Percentiles rank a stretch among this genome's conserved stretches.
Evolutionary conservation across 2,888 invertebrate species (phyloP).

Genomic region (Synanthedon vespiformis): DNA sequence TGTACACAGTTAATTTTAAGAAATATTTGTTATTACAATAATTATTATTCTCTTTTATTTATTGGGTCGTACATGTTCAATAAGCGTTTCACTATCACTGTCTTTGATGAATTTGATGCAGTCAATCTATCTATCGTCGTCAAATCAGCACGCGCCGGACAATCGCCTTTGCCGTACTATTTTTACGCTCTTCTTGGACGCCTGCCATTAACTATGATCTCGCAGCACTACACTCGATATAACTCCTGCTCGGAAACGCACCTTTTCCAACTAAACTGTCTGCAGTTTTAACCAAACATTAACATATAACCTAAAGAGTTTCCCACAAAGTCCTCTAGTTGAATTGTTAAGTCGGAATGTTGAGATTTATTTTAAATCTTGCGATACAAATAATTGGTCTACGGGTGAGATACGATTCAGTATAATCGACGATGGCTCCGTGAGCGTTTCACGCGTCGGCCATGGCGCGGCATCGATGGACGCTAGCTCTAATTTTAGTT

Average conservation of each 20-base stretch:
- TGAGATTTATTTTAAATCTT: conserved; percentile 16
- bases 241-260: conserved; percentile 65
- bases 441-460: conserved; percentile 51
- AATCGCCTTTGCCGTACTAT: conserved; percentile 62
- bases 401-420: conserved; percentile 38
- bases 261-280: conserved; percentile 41
- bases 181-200: conserved; percentile 60
- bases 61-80: too few relatives aligned
- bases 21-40: too few relatives aligned
- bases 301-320: neutral
- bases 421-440: conserved; percentile 58
- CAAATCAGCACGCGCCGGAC: conserved; percentile 42
- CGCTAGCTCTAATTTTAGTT: conserved; percentile 61
- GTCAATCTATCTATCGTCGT: conserved; percentile 43
- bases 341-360: conserved; percentile 7
- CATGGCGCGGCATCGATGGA: conserved; percentile 61
- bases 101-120: conserved; percentile 15
- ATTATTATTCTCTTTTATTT: too few relatives aligned
- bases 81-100: too few relatives aligned
- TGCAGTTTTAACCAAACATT: neutral
- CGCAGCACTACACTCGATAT: conserved; percentile 73
- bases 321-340: conserved; percentile 7
- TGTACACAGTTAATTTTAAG: too few relatives aligned
- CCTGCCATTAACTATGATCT: conserved; percentile 66
- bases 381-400: conserved; percentile 44